Evolutionary conservation across 2,888 invertebrate genomes (phyloP).

Genomic region (Chouioia cunea): DNA sequence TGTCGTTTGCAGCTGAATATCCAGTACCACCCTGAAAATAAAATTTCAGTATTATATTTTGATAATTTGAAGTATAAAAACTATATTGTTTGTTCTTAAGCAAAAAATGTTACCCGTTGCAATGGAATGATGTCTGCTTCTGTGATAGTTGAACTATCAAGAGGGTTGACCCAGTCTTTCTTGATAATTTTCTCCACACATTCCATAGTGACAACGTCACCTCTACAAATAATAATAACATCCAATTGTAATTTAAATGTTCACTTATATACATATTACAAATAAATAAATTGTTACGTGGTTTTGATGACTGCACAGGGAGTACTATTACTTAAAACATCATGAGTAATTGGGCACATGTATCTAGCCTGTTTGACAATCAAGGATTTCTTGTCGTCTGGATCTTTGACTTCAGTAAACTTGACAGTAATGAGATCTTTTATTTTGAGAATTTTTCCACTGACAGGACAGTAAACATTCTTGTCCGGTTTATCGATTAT

Average conservation of each 20-base stretch:
- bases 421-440: constrained; percentile 94
- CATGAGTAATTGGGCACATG: constrained; percentile 98
- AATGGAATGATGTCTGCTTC: constrained; percentile 94
- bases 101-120: constrained; percentile 77
- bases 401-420: constrained; percentile 91
- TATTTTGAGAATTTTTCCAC: constrained; percentile 85
- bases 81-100: too few relatives aligned
- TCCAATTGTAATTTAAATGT: constrained; percentile 9
- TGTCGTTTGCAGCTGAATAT: constrained; percentile 87
- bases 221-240: constrained; percentile 73
- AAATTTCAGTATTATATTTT: constrained; percentile 20
- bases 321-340: constrained; percentile 93
- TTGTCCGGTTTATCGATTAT: constrained; percentile 83
- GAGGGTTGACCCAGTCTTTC: constrained; percentile 96
- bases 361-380: constrained; percentile 93
- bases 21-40: constrained; percentile 90
- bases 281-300: constrained; percentile 74
- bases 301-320: constrained; percentile 93
- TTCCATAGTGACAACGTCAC: constrained; percentile 95
- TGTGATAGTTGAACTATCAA: constrained; percentile 84
- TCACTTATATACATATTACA: constrained; percentile 7
- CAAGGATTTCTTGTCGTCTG: constrained; percentile 86
- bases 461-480: constrained; percentile 86
- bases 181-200: constrained; percentile 96
- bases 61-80: not conserved